Base-by-base conservation (phyloP, 2,888 invertebrate genomes). In the Nasonia oneida region DNA sequence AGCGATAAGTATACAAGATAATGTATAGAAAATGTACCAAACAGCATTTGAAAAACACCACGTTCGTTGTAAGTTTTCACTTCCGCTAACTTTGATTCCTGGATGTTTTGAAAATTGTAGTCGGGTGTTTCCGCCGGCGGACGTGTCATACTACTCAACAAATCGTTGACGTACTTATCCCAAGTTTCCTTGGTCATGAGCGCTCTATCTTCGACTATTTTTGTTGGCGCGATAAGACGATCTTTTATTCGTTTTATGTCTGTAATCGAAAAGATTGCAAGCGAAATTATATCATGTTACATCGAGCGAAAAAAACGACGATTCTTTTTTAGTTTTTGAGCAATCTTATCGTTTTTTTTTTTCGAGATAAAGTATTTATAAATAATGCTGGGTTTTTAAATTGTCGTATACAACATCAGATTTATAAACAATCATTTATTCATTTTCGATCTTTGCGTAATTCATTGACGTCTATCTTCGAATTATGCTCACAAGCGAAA, bases 181-280 rank as follows among this genome's bases (percentile, higher is more conserved):
- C 91, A 91, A 1, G 85, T 88, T 1, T 89, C 88, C 12, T 83
- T 64, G 77, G 81, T 89, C 88, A 90, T 89, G 0, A 89, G 53
- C 4, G 87, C 86, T 87, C 88, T 89, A 42, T 82, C 23, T 78
- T 79, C 79, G 12, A 70, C 37, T 8, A 89, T 73, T 53, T 87
- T 81, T 84, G 86, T 88, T 14, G 86, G 87, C 15, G 83, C 84
- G 10, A 89, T 75, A 53, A 78, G 70, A 77, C 88, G 88, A 8
- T 89, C 80, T 82, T 86, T 89, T n/a, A 90, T 89, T 73, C 85
- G 78, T 53, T 39, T 37, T 50, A 91, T 89, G 39, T 90, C 90
- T 90, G 50, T 6, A 84, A 81, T 85, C 73, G 5, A 77, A 14
- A 23, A 42, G 47, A 70, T 70, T 50, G 23, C 42, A 73, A 42